Evolutionary conservation across 2,113 vertebrate species (phyloP).

Genomic region (Serilophus lunatus): DNA sequence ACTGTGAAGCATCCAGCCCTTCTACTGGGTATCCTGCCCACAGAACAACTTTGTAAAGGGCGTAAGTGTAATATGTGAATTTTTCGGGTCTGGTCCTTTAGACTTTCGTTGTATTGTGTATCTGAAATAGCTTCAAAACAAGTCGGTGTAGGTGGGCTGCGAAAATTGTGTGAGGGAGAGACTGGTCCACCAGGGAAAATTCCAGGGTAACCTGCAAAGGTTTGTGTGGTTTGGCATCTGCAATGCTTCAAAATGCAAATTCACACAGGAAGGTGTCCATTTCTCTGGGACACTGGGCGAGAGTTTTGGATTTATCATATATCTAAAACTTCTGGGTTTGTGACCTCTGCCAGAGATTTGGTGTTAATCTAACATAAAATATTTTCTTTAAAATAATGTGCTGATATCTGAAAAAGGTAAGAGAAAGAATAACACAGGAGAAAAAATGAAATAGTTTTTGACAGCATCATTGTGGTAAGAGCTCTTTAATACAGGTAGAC

Average conservation of each 20-base stretch:
- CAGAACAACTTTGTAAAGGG: background rate
- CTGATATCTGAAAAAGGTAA: background rate
- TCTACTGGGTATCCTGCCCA: background rate
- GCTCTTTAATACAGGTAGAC: background rate
- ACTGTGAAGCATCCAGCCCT: background rate
- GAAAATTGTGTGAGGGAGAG: background rate
- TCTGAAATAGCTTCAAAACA: background rate
- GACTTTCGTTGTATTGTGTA: no score
- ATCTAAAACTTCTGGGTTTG: background rate
- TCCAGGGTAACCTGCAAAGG: background rate
- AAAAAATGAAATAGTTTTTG: background rate
- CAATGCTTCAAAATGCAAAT: background rate
- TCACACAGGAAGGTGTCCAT: background rate
- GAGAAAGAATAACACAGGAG: background rate
- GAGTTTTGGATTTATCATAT: background rate
- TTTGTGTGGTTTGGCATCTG: background rate
- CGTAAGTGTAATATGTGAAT: background rate
- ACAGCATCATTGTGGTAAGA: background rate
- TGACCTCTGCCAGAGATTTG: background rate
- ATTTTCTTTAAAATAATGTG: background rate
- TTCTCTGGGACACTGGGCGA: background rate
- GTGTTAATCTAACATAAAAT: background rate
- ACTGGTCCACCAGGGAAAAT: background rate
- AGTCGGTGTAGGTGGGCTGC: background rate
- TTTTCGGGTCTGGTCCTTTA: background rate